Evolutionary conservation across 2,797 vertebrate species (phyloP).

Genomic region (Botia kubotai): DNA sequence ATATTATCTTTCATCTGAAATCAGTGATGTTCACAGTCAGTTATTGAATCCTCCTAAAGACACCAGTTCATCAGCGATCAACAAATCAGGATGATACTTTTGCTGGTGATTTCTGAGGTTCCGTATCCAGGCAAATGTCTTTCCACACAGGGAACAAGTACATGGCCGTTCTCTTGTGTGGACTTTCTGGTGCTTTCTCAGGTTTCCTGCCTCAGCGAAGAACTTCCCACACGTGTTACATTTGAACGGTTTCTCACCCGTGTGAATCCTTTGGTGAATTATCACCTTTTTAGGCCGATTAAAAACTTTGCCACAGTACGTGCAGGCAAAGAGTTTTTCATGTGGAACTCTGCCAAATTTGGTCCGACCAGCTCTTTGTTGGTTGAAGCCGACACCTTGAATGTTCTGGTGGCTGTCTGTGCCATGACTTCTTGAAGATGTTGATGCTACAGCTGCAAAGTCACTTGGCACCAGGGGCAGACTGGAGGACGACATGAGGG

Average conservation of each 20-base stretch:
- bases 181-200: conserved; percentile 82
- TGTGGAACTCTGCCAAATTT: conserved; percentile 71
- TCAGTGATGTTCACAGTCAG: conserved; percentile 7
- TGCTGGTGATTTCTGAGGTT: conserved; percentile 83
- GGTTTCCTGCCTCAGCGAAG: conserved; percentile 82
- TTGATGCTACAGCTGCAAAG: conserved; percentile 66
- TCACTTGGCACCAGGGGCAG: conserved; percentile 41
- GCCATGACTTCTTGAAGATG: conserved; percentile 56
- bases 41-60: conserved; percentile 48
- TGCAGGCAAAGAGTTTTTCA: conserved; percentile 84
- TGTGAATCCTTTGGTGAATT: conserved; percentile 84
- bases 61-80: conserved; percentile 48
- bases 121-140: conserved; percentile 82
- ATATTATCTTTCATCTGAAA: not conserved
- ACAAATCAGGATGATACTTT: conserved; percentile 71
- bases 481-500: conserved; percentile 28
- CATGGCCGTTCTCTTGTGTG: conserved; percentile 84
- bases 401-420: conserved; percentile 58
- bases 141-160: conserved; percentile 80
- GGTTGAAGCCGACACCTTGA: conserved; percentile 61
- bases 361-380: conserved; percentile 70
- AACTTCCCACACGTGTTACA: conserved; percentile 83
- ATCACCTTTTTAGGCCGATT: conserved; percentile 87
- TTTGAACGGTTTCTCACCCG: conserved; percentile 81
- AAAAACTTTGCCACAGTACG: conserved; percentile 85